These are phyloP conservation scores for Chrysogorgia sp. DNA, from an alignment of 92 coral and sea anemone genomes.

Conservation along the genomic window DNA sequence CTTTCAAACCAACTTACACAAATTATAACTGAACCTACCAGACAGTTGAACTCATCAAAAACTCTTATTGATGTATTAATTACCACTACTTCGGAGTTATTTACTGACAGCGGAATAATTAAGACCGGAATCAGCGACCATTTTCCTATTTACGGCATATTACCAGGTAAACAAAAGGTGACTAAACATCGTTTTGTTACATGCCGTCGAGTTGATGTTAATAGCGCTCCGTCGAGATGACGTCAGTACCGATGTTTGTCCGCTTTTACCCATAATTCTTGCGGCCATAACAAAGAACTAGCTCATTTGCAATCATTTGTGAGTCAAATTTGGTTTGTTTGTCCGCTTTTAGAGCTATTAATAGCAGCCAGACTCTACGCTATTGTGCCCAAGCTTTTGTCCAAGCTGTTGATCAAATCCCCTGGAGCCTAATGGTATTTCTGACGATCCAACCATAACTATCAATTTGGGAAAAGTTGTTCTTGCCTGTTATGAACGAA, in stretches of 20 bases:
- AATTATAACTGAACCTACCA: slow-evolving; percentile 14
- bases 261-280: no score
- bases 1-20: slow-evolving; percentile 9
- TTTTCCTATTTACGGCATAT: slow-evolving; percentile 9
- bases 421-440: neutral
- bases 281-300: no score
- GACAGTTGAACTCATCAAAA: neutral
- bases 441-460: neutral
- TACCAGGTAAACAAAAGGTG: neutral
- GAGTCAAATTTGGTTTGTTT: no score
- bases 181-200: slow-evolving; percentile 6
- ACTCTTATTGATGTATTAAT: neutral
- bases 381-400: neutral
- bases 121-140: neutral
- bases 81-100: neutral
- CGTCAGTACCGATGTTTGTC: no score
- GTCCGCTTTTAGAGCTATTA: no score
- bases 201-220: neutral
- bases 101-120: slow-evolving; percentile 4
- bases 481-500: neutral
- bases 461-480: neutral
- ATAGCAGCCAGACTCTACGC: no score
- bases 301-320: no score
- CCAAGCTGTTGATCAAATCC: neutral
- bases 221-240: no score